Base-by-base conservation (phyloP, 2,888 invertebrate genomes). In the Hoplodrina blanda region DNA sequence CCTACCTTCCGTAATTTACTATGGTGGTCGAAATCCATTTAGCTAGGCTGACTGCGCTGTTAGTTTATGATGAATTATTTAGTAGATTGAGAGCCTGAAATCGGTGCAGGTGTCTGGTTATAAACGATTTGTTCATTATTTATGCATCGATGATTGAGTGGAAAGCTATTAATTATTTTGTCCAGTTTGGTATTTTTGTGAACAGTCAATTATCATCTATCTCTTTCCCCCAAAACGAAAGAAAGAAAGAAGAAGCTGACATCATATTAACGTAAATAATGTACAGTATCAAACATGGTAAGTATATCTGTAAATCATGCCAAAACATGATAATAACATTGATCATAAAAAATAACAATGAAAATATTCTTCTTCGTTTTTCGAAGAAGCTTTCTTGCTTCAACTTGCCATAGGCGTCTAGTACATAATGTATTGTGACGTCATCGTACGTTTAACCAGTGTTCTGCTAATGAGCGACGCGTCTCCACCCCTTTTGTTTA, bases 401-500 rank as follows among this genome's bases (percentile, higher is more conserved):
- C 33, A 46, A 17, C 25, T 19, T 63, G 63, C 8, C 50, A 63
- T 49, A 64, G 33, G 46, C 37, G 55, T 62, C 62, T 17, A 30
- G 46, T 7, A 19, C 56, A 75, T 65, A 71, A 74, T 62, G 52
- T 46, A 55, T 41, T 8, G 30, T 70, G 71, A 80, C 64, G 64
- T 78, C 67, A 69, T 30, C 15, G 60, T 53, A 54, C 59, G 30
- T 59, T 75, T 63, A 82, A 75, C 75, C 65, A 74, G 73, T 71
- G 74, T 73, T 69, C 73, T 74, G 71, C 67, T 91, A 90, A 92
- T 91, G 90, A 90, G 87, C 78, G 83, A 74, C 82, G 87, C 83
- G 84, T 78, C 84, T 81, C 80, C 82, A 77, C 68, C 75, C 87
- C 83, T 87, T 87, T 92, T 93, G 91, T 92, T 89, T 87, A 69